These are phyloP conservation scores for Palythoa grandiflora DNA, from an alignment of 92 coral and sea anemone genomes.

Conservation along the genomic window DNA sequence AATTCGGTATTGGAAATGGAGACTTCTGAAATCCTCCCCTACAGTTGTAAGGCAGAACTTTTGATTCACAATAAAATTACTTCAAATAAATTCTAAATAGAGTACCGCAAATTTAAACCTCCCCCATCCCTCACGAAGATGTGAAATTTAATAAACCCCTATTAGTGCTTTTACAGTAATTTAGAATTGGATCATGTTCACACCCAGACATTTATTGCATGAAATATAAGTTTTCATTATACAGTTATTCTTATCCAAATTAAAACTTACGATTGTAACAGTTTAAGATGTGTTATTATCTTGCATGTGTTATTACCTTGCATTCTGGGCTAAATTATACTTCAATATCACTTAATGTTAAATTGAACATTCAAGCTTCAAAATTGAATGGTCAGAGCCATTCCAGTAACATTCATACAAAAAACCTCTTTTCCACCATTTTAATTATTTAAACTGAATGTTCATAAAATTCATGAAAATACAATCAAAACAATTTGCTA, in stretches of 20 bases:
- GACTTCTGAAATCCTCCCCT: constrained; percentile 55
- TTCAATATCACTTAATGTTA: constrained; percentile 15
- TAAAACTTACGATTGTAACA: constrained; percentile 5
- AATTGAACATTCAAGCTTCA: constrained; percentile 27
- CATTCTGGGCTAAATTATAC: constrained; percentile 25
- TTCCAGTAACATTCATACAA: constrained; percentile 10
- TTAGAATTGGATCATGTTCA: constrained; percentile 17
- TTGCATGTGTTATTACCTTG: constrained; percentile 7
- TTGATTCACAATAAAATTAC: constrained; percentile 9
- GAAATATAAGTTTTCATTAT: constrained; percentile 19
- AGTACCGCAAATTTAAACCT: constrained; percentile 1
- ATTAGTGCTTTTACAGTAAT: constrained; percentile 17
- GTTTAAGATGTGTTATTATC: constrained; percentile 10
- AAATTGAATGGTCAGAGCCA: constrained; percentile 27
- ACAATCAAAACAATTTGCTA: constrained; percentile 16
- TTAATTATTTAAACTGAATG: constrained; percentile 8
- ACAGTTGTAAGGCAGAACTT: not conserved
- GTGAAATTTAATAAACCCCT: constrained; percentile 7
- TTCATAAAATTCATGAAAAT: constrained; percentile 14
- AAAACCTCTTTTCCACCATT: constrained; percentile 17
- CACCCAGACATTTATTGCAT: constrained; percentile 23
- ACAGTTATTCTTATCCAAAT: constrained; percentile 23
- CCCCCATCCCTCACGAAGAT: constrained; percentile 9
- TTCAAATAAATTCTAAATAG: constrained; percentile 1
- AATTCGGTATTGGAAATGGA: constrained; percentile 51